Evolutionary conservation across 1,140 invertebrate species (phyloP), one percentile per base, ranked within the genome.

Genomic region (Latrodectus geometricus): DNA sequence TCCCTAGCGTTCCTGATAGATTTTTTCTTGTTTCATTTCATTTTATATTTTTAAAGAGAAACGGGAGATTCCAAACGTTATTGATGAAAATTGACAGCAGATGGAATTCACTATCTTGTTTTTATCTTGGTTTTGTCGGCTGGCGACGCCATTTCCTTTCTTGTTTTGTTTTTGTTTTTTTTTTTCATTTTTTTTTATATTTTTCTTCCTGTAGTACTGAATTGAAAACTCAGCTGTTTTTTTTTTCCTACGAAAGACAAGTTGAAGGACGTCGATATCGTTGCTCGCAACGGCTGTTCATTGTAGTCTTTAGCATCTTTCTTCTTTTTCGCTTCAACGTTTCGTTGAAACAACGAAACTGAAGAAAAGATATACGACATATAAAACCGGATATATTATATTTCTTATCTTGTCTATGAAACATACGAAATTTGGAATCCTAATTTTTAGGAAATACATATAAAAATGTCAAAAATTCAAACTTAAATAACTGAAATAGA

Each of bases 51-150:
- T 61, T 61, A 61, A 61, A 61, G 54, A 61, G 54, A 61, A 61
- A 61, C 17, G 54, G 54, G 54, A 17, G 54, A 61, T 61, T 14
- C 54, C 56, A 23, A 20, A 50, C 23, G 76, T 48, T 68, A 50
- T 78, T 50, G 61, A 50, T 17, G 76, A 78, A 68, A 68, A 78
- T 78, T 78, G 76, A 78, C 76, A 68, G 61, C 76, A 78, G 61
- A 78, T 78, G 61, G 76, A 68, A 66, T 21, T 9, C 50, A 8
- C 54, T 61, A 14, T 76, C 74, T 21, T 61, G 54, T 61, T 61
- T 61, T 61, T 61, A 61, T 61, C 54, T 61, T 61, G 54, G 54
- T 61, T 61, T 61, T 61, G 54, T 17, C 17, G 54, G 11, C 54
- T 61, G 54, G 54, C 54, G 54, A 61, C 54, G 54, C 54, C 17